These are phyloP conservation scores for Lasioglossum malachurum DNA, from an alignment of 2,888 invertebrate species.

Conservation along the genomic window DNA sequence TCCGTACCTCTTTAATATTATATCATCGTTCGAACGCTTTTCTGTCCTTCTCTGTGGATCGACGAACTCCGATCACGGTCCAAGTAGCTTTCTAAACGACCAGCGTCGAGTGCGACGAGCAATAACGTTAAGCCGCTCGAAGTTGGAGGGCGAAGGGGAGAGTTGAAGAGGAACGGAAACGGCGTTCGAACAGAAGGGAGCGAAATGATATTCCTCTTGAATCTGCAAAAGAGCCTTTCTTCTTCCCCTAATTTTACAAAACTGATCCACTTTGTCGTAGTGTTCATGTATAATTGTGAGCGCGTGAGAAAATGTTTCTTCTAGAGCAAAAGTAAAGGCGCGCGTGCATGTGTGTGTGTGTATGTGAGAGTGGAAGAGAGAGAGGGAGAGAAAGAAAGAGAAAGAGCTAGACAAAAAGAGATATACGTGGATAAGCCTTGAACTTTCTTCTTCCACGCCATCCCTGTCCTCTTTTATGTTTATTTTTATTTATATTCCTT, in stretches of 20 bases:
- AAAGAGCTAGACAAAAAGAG: conserved; percentile 12
- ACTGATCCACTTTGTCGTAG: conserved; percentile 44
- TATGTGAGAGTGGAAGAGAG: background rate
- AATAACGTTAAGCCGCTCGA: background rate
- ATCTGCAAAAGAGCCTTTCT: conserved; percentile 33
- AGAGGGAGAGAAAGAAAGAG: conserved; percentile 16
- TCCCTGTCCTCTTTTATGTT: conserved; percentile 59
- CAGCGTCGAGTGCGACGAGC: background rate
- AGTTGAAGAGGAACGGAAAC: conserved; percentile 21
- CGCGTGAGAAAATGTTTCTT: conserved; percentile 47
- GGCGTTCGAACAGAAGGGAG: background rate
- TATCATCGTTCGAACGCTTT: background rate
- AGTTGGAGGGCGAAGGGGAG: background rate
- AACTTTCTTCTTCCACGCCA: conserved; percentile 51
- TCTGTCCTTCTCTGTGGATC: background rate
- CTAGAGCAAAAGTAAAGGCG: conserved; percentile 6
- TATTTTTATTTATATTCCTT: conserved; percentile 68
- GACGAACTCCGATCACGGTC: background rate
- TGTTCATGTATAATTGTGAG: conserved; percentile 23
- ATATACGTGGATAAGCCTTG: conserved; percentile 33
- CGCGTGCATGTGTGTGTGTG: background rate
- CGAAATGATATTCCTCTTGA: conserved; percentile 31
- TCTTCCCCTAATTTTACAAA: conserved; percentile 38
- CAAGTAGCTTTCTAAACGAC: background rate
- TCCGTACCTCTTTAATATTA: conserved; percentile 12